Evolutionary conservation across 2,888 invertebrate species (phyloP).

Genomic region (Limnephilus lunatus): DNA sequence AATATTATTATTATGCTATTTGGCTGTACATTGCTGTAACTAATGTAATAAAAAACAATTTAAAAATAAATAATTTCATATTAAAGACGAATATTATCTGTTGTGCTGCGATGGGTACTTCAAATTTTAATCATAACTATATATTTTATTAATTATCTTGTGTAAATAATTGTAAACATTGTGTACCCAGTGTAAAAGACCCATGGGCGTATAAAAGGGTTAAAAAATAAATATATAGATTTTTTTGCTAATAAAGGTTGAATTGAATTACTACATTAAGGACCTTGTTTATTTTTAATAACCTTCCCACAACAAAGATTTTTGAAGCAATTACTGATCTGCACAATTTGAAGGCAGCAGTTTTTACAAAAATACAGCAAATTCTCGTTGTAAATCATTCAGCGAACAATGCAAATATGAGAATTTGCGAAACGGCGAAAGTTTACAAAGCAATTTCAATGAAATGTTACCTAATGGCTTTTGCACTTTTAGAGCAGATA

Average conservation of each 20-base stretch:
- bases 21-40: no score
- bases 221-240: no score
- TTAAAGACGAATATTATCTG: neutral
- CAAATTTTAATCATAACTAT: neutral
- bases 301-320: neutral
- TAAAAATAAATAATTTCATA: neutral
- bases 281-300: neutral
- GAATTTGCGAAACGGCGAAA: neutral
- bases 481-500: conserved; percentile 11
- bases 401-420: neutral
- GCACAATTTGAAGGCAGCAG: neutral
- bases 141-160: neutral
- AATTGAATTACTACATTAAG: neutral
- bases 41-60: no score
- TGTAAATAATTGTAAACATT: no score
- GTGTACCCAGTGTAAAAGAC: no score
- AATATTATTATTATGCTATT: no score
- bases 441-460: conserved; percentile 2
- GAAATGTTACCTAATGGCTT: conserved; percentile 12
- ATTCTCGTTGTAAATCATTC: neutral
- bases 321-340: neutral
- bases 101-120: neutral
- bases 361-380: neutral
- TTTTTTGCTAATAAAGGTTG: neutral
- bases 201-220: no score